Evolutionary conservation across 2,113 vertebrate species (phyloP), one percentile per base, ranked within the genome.

Genomic region (Microcebus ravelobensis): DNA sequence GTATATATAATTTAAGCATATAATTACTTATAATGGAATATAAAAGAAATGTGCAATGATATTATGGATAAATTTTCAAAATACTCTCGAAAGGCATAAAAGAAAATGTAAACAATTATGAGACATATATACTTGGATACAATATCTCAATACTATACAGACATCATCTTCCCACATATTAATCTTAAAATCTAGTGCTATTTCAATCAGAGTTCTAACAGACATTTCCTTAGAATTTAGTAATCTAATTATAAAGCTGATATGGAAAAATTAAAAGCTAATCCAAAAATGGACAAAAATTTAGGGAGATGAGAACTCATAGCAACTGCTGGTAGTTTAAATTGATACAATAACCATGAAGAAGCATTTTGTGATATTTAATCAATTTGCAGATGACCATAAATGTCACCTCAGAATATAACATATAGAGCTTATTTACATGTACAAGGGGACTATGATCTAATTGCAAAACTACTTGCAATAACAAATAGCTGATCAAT

Each of bases 401-500:
- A 95, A 91, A 86, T 68, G 31, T 45, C 9, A 50, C 48, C 4
- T 82, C 39, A 87, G 31, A 90, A 29, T 70, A 45, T 76, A 87
- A 84, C 5, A 70, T 21, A 59, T 1, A 67, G 9, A 67, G 7
- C 2, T 8, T 55, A 80, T 95, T 88, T 68, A 81, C 1, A 50
- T 34, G 17, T 20, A 39, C 6, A 82, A 89, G 48, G n/a, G 95
- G 21, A 36, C 39, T 52, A n/a, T 34, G 7, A 21, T 63, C 3
- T 91, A 94, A 82, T 70, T 92, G 12, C 9, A 87, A 36, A 91
- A 63, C 42, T 91, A 82, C 85, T 84, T 92, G 31, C 6, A 86
- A 39, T 88, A 61, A 63, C 27, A 91, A 92, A 59, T 8, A 87
- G 6, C 14, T 52, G 34, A 88, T 61, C 36, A 61, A 45, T 87